phyloP scores from a whole-genome alignment of 1,140 invertebrate genomes.

The Drosophila bipectinata region DNA sequence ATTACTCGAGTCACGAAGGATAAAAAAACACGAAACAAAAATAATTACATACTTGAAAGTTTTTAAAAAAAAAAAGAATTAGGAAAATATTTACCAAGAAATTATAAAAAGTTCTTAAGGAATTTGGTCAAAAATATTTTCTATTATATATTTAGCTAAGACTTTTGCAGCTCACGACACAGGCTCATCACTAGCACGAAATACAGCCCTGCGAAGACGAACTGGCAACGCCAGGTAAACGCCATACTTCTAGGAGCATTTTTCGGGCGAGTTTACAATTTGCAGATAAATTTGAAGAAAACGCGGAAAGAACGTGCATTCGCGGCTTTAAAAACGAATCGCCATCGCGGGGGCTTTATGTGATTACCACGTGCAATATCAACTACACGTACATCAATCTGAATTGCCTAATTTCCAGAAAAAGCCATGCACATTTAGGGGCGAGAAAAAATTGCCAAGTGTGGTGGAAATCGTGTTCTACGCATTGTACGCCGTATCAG shows the following conservation, averaged over 20 bases:
- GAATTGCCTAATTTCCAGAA: constrained; percentile 33
- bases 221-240: constrained; percentile 67
- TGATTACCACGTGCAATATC: constrained; percentile 24
- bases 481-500: constrained; percentile 65
- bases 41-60: background rate
- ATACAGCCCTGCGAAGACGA: constrained; percentile 52
- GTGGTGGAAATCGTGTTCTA: constrained; percentile 70
- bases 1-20: background rate
- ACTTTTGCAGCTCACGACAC: background rate
- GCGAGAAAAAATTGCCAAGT: constrained; percentile 52
- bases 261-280: constrained; percentile 69
- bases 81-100: background rate
- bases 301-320: constrained; percentile 43
- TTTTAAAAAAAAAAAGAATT: background rate
- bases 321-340: constrained; percentile 33
- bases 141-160: too few relatives aligned
- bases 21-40: background rate
- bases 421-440: constrained; percentile 37
- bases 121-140: too few relatives aligned
- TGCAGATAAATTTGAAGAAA: constrained; percentile 46
- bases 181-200: constrained; percentile 11
- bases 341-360: constrained; percentile 20
- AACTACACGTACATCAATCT: constrained; percentile 25
- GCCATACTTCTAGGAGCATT: constrained; percentile 76
- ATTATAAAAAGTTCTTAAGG: too few relatives aligned